phyloP scores from a whole-genome alignment of 2,797 vertebrate genomes.

The Varecia variegata region DNA sequence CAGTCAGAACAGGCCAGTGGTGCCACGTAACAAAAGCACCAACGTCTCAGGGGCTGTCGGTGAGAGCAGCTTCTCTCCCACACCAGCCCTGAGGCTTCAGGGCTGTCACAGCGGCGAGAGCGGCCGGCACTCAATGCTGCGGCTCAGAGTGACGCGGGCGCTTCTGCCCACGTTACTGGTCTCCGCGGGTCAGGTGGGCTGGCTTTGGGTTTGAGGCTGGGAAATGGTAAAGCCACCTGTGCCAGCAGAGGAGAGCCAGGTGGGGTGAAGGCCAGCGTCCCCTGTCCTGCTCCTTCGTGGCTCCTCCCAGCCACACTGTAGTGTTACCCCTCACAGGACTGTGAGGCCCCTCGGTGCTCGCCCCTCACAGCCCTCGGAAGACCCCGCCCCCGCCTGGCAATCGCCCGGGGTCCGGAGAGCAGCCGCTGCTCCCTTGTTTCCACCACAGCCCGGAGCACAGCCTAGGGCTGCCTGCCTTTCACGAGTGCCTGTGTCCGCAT shows the following conservation, averaged over 20 bases:
- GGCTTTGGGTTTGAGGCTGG: background rate
- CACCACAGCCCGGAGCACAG: no score
- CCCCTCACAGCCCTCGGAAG: background rate
- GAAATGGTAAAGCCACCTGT: background rate
- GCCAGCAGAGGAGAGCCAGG: background rate
- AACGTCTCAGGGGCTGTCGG: background rate
- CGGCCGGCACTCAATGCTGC: background rate
- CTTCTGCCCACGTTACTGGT: background rate
- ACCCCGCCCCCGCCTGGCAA: background rate
- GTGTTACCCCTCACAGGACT: background rate
- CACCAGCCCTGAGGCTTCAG: background rate
- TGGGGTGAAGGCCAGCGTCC: background rate
- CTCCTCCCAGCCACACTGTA: fast-evolving
- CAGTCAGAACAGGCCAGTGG: background rate
- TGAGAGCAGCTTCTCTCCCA: no score
- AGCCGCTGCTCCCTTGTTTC: fast-evolving
- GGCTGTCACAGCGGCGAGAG: background rate
- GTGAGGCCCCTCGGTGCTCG: background rate
- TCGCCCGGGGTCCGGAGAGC: no score
- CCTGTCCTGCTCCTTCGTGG: fast-evolving
- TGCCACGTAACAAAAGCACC: background rate
- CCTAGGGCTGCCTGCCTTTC: background rate
- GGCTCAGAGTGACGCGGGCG: fast-evolving
- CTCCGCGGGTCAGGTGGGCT: background rate
- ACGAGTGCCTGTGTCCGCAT: background rate